Base-by-base conservation (phyloP, 2,797 vertebrate genomes). In the Eidolon dupreanum region DNA sequence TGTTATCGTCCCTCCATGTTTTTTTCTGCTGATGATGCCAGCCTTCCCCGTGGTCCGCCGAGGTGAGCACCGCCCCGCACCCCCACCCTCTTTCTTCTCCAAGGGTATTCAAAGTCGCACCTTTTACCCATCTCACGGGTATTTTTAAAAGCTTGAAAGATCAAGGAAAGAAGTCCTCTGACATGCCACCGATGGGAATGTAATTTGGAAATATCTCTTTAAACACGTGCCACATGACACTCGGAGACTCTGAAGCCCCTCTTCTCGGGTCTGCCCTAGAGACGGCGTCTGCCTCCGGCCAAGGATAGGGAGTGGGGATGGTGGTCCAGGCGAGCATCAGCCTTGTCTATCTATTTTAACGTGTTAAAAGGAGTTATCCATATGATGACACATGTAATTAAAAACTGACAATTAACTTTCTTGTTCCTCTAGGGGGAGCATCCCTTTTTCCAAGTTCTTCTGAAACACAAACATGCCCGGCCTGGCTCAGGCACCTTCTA, bases 391-490 rank as follows among this genome's bases (percentile, higher is more conserved):
- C 4, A 4, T 8, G 33, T 6, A 46, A 49, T 38, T 49, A 51
- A 59, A 73, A 68, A n/a, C 12, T 6, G 46, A 57, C 28, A 17
- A 8, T 63, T 31, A 33, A 43, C 24, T 10, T 24, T 38, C 17
- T 15, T 22, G 2, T 41, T 22, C 82, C 68, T 90, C 63, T 59
- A 66, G 49, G 38, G 33, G 84, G 43, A 55, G 26, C 46, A 36
- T 26, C 84, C 5, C 24, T 63, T 46, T 85, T 57, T 31, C 36
- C 53, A 49, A 66, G 51, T 8, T 36, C 77, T n/a, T 53, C 57
- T 26, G 16, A 16, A 74, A 24, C 4, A 3, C 2, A 2, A 20
- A 22, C 0, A 2, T 31, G 5, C 41, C 12, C 0, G 4, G 31
- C 26, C 53, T 31, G 16, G 28, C 5, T 9, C 31, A 8, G 17